Conservation (phyloP, 2,888 invertebrate species). For the Cyaniris semiargus region DNA sequence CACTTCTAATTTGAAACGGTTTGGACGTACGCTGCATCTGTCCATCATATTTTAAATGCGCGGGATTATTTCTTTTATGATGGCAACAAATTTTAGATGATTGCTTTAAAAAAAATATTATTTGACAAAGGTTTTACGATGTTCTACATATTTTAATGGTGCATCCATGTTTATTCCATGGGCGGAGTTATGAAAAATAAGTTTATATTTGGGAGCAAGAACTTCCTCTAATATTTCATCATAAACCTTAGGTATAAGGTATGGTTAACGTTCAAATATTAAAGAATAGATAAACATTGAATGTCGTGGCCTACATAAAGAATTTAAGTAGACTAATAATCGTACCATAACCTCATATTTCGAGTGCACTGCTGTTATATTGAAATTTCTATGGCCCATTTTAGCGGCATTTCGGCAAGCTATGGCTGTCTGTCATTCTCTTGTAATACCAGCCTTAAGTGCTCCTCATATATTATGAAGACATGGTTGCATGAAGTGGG, state of each 20-base stretch:
- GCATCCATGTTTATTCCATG: too few species aligned
- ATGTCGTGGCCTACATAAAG: neutral
- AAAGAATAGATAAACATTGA: neutral
- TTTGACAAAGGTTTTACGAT: constrained; percentile 1
- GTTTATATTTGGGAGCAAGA: neutral
- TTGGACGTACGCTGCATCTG: constrained; percentile 55
- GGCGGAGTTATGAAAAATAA: neutral
- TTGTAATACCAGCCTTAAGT: constrained; percentile 17
- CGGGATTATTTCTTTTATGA: constrained; percentile 37
- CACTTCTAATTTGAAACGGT: constrained; percentile 68
- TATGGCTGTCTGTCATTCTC: constrained; percentile 21
- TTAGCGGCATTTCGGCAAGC: neutral
- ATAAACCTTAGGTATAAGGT: too few species aligned
- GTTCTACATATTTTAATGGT: constrained; percentile 18
- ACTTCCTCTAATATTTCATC: too few species aligned
- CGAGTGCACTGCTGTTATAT: neutral
- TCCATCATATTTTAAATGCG: constrained; percentile 52
- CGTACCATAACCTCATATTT: neutral
- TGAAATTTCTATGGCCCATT: constrained; percentile 9
- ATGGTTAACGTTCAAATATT: too few species aligned
- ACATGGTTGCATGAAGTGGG: too few species aligned
- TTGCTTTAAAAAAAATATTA: constrained; percentile 31
- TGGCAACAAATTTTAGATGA: constrained; percentile 33
- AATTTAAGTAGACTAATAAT: neutral
- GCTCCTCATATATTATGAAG: constrained; percentile 36